Base-by-base conservation (phyloP, 2,888 invertebrate genomes). In the Dilophus febrilis region DNA sequence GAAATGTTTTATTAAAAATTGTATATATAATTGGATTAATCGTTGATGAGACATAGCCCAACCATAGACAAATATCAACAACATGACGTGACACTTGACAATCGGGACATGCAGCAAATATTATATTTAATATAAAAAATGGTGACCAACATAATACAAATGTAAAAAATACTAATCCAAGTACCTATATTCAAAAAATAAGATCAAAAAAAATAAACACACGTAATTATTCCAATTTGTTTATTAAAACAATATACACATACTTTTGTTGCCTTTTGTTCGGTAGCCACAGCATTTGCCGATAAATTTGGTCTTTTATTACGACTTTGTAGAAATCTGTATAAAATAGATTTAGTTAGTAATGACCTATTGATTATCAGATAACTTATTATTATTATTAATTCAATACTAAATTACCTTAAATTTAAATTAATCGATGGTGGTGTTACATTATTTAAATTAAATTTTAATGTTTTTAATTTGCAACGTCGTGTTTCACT, bases 11-110 rank as follows among this genome's bases (percentile, higher is more conserved):
- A 63, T 91, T 91, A 68, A 92, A 92, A 40, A 88, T 76, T 3
- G 91, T 91, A 63, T 92, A 91, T 57, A 91, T 90, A 52, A 91
- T 79, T 7, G 91, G 91, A 62, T 92, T 91, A 59, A 92, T 85
- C 45, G 87, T 88, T 17, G 87, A 88, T 37, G 86, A 86, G 45
- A 86, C 81, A 65, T 90, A 91, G 45, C 91, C 91, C 48, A 92
- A 65, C 91, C 91, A 92, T 3, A 90, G 68, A 52, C 86, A 88
- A 38, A 83, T 75, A 53, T 83, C 77, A 44, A 83, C 79, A 41
- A 61, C 56, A 50, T 61, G 54, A 64, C 72, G 72, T 48, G 84
- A 80, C 12, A 85, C 81, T 48, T 72, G 65, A 56, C 86, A 87
- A 40, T 73, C 66, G 1, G 84, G 80, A 53, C 87, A 90, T 19